Base-by-base conservation (phyloP, 2,888 invertebrate genomes). In the Rhamphomyia laevipes region DNA sequence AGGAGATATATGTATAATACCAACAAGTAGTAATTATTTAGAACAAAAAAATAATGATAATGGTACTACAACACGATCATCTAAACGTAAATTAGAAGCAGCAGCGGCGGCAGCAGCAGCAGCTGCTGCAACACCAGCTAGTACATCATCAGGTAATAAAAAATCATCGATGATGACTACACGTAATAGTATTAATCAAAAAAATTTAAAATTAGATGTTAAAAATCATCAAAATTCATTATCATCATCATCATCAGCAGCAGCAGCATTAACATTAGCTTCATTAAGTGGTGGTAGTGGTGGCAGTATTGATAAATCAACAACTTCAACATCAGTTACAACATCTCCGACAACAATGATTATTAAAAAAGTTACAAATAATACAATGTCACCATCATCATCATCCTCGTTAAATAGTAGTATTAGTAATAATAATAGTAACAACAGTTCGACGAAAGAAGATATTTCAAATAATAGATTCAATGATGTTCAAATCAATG, bases 291-390 rank as follows among this genome's bases (percentile, higher is more conserved):
- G 35, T n/a, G n/a, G 46, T 23, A 37, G 48, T 4, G 38, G 43
- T 12, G 35, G 45, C 2, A 52, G 56, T 55, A 44, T 46, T 56
- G 43, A 58, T 54, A 53, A 48, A 54, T 51, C 50, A 53, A 13
- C 57, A n/a, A 35, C 51, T 21, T 40, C 50, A 42, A 40, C 44
- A 13, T 31, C 49, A 38, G 46, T 43, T 31, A 45, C 47, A 23
- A 31, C 45, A 18, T 52, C 35, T 48, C 49, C 5, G 52, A 52
- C 51, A 53, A 48, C 42, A 51, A 49, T 45, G 55, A 56, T 55
- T 53, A 61, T 61, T 53, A 63, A 55, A 56, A 51, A 54, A 50
- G 23, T 27, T 27, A 27, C 23, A 27, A 27, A 27, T 27, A 38
- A 38, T 30, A 31, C 38, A n/a, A 15, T 15, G 2, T 16, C 45